phyloP scores from a whole-genome alignment of 2,888 invertebrate species.

The Nineta flava region DNA sequence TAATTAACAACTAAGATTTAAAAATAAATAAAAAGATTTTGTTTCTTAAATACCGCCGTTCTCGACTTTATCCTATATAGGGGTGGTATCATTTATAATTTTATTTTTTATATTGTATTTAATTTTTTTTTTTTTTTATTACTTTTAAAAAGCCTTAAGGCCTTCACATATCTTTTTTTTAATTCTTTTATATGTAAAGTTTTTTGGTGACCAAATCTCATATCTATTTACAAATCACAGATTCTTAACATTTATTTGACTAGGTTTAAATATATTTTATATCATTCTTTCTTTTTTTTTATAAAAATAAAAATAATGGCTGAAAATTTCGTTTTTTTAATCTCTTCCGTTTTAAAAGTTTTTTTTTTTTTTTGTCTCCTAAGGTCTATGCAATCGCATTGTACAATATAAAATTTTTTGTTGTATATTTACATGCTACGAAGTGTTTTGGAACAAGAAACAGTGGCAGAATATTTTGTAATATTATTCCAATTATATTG shows the following conservation, averaged over 20 bases:
- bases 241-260: constrained; percentile 2
- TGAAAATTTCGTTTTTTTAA: neutral
- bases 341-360: neutral
- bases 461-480: too few relatives aligned
- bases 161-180: constrained; percentile 3
- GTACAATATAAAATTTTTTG: neutral
- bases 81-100: too few relatives aligned
- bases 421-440: too few relatives aligned
- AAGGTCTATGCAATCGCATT: neutral
- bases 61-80: too few relatives aligned
- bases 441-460: too few relatives aligned
- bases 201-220: constrained; percentile 5
- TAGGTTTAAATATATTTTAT: constrained; percentile 1
- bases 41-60: too few relatives aligned
- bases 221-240: constrained; percentile 5
- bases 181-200: constrained; percentile 3
- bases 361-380: neutral
- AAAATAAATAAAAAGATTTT: too few relatives aligned
- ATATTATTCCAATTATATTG: too few relatives aligned
- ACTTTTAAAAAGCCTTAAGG: constrained; percentile 1
- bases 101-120: neutral
- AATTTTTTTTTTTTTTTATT: neutral
- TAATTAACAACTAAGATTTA: too few relatives aligned
- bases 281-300: too few relatives aligned
- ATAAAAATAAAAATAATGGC: neutral